Evolutionary conservation across 2,797 vertebrate species (phyloP).

Genomic region (Graptemys geographica): DNA sequence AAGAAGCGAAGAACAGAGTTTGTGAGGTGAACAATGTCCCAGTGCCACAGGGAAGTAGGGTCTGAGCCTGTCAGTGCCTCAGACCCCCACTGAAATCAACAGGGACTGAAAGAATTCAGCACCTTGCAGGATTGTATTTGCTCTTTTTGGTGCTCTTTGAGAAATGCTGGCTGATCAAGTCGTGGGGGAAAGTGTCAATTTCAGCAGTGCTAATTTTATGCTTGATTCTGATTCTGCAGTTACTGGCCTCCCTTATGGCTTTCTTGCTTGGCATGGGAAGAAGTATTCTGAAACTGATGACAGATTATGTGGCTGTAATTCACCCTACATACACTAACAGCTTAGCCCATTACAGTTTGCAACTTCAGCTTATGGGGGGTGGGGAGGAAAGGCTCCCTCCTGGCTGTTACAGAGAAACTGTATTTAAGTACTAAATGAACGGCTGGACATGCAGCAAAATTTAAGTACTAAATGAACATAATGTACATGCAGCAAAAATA

Average conservation of each 20-base stretch:
- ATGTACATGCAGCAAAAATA: constrained; percentile 41
- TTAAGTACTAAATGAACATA: constrained; percentile 51
- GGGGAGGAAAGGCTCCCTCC: neutral
- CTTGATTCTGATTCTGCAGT: neutral
- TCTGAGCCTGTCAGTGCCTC: neutral
- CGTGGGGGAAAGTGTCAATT: neutral
- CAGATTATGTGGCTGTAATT: neutral
- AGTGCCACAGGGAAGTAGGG: neutral
- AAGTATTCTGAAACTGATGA: constrained; percentile 31
- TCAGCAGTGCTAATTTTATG: neutral
- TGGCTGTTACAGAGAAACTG: neutral
- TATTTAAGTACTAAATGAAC: constrained; percentile 49
- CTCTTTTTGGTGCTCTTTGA: neutral
- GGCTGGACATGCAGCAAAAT: neutral
- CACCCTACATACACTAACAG: constrained; percentile 8
- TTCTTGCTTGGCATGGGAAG: neutral
- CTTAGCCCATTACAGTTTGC: neutral
- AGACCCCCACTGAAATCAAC: neutral
- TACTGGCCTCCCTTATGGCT: constrained; percentile 1
- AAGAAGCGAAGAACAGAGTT: constrained; percentile 11
- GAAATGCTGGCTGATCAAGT: neutral
- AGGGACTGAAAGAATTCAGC: neutral
- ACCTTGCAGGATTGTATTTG: neutral
- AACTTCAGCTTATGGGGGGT: neutral
- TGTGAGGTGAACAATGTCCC: fast-evolving